Percentiles rank a stretch among this genome's conserved stretches.
Conservation (phyloP, 2,797 vertebrate species). For the Channallabes apus region DNA sequence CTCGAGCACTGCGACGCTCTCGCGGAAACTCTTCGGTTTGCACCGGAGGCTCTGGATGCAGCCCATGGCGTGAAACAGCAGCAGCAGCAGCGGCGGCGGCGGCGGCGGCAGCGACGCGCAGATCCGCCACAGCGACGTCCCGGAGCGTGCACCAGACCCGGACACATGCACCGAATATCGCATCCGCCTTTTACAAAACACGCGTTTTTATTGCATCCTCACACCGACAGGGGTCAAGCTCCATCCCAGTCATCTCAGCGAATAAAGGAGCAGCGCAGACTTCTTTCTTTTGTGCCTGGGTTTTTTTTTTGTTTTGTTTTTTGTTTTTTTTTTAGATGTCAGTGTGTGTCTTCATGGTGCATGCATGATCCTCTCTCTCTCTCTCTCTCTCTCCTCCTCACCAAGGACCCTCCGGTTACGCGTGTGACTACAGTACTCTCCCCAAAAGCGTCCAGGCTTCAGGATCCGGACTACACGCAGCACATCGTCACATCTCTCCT, state of each 20-base stretch:
- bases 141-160: constrained; percentile 21
- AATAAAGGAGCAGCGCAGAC: background rate
- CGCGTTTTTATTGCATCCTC: background rate
- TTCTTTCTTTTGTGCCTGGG: no score
- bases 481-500: background rate
- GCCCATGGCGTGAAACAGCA: constrained; percentile 90
- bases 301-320: no score
- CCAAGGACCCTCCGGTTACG: background rate
- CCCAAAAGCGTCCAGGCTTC: background rate
- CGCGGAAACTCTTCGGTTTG: constrained; percentile 96
- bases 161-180: constrained; percentile 19
- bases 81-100: constrained; percentile 59
- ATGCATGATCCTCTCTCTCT: no score
- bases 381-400: background rate
- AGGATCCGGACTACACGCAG: background rate
- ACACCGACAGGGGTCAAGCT: background rate
- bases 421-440: background rate
- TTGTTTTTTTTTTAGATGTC: background rate
- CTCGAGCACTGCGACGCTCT: constrained; percentile 89
- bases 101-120: constrained; percentile 62
- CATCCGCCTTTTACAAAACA: background rate
- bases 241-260: constrained; percentile 5
- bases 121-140: constrained; percentile 11
- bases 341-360: constrained; percentile 5
- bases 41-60: constrained; percentile 97